Base-by-base conservation (phyloP, 2,888 invertebrate species). In the Apamea crenata region DNA sequence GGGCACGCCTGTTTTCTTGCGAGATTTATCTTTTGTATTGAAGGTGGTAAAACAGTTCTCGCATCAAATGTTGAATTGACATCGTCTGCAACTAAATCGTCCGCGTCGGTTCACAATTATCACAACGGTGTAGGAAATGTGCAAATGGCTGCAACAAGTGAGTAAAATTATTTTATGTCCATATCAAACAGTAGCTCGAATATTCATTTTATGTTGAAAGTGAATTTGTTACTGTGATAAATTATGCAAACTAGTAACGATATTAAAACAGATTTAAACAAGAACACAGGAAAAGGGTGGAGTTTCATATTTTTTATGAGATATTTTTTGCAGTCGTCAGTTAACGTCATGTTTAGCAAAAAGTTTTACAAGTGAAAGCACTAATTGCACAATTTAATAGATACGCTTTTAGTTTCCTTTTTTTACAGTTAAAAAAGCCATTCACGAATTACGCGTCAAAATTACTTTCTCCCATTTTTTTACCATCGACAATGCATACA, bases 331-430 rank as follows among this genome's bases (percentile, higher is more conserved):
- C 12, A 40, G 53, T 69, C 18, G 18, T 16, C 56, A n/a, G 16
- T 10, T 50, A 53, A 21, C 21, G 44, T 68, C 1, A 25, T 40
- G 18, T 47, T 21, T 18, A 25, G 56, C 56, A 81, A 67, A 72
- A 83, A 77, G 44, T 32, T n/a, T 18, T 29, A 63, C n/a, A 74
- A 75, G 80, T 83, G 86, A 76, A 85, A 83, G 83, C 44, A 83
- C 61, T 73, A 78, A 68, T 69, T 86, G 44, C 16, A 68, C 56
- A 66, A 56, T 76, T 66, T 71, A 79, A 77, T 72, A 68, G 68
- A 85, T 63, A 66, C 65, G 18, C 47, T 85, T 40, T 85, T 29
- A 63, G n/a, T 5, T 56, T 16, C 12, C 2, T 53, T 76, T 40
- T 40, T 4, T 80, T 81, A 50, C 1, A 47, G 14, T 56, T 7